phyloP scores from a whole-genome alignment of 2,888 invertebrate species.

The Alloplasta piceator region DNA sequence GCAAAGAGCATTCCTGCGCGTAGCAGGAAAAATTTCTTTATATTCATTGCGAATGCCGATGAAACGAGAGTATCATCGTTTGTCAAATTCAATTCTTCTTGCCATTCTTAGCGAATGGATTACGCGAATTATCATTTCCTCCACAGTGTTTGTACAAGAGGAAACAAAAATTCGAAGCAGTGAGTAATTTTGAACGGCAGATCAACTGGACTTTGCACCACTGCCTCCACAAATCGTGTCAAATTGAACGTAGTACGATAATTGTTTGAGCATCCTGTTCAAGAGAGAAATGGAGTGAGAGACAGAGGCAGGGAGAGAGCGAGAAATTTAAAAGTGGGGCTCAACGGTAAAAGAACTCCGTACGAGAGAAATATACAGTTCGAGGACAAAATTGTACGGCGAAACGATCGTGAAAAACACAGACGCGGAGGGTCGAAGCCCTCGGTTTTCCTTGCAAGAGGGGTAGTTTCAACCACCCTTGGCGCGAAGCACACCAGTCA shows the following conservation, averaged over 20 bases:
- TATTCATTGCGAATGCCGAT: not conserved
- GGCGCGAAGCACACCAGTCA: constrained; percentile 56
- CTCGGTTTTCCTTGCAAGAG: constrained; percentile 40
- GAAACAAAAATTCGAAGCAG: not conserved
- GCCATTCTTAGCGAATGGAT: no score
- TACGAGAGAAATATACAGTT: constrained; percentile 14
- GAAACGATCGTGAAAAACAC: constrained; percentile 40
- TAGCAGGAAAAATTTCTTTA: not conserved
- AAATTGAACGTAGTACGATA: constrained; percentile 58
- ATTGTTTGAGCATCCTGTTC: constrained; percentile 59
- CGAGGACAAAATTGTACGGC: constrained; percentile 49
- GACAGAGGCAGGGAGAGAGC: constrained; percentile 21
- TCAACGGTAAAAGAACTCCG: not conserved
- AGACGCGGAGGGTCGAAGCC: constrained; percentile 56
- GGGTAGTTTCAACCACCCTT: constrained; percentile 54
- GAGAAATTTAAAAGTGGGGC: constrained; percentile 11
- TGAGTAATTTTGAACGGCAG: not conserved
- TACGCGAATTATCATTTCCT: not conserved
- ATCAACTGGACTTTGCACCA: constrained; percentile 9
- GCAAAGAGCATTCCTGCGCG: not conserved
- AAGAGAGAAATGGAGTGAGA: not conserved
- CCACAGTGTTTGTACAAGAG: not conserved
- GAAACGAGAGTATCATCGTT: not conserved
- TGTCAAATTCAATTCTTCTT: not conserved
- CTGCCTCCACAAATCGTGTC: constrained; percentile 19